Evolutionary conservation across 2,888 invertebrate genomes (phyloP).

Genomic region (Epistrophe grossulariae): DNA sequence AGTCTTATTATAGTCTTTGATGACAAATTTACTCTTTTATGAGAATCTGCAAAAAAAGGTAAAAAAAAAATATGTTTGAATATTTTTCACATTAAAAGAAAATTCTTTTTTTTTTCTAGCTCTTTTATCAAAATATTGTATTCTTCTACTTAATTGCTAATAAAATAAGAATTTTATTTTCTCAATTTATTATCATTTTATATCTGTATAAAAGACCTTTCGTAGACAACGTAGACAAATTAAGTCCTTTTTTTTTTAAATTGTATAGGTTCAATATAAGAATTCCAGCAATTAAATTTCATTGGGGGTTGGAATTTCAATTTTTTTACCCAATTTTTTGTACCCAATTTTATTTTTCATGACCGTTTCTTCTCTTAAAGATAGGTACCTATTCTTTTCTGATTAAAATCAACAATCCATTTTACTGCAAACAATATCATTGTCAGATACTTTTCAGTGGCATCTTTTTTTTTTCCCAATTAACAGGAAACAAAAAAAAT

Average conservation of each 20-base stretch:
- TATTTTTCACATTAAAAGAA: neutral
- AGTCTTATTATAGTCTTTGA: neutral
- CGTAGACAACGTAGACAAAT: neutral
- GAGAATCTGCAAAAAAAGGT: neutral
- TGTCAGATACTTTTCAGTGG: constrained; percentile 10
- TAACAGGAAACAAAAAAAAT: constrained; percentile 15
- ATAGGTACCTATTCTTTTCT: neutral
- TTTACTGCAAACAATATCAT: constrained; percentile 30
- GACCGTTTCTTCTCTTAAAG: neutral
- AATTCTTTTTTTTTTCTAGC: neutral
- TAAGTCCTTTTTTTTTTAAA: neutral
- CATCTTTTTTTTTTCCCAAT: neutral
- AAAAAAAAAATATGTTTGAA: neutral
- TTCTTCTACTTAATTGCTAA: neutral
- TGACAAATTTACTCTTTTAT: neutral
- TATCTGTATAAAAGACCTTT: neutral
- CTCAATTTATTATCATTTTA: neutral
- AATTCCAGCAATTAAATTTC: neutral
- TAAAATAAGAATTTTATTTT: neutral
- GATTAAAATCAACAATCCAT: constrained; percentile 30
- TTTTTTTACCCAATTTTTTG: neutral
- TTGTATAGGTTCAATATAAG: neutral
- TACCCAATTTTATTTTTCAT: constrained; percentile 4
- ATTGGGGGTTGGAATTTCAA: neutral
- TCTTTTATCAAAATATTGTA: neutral